Conservation (phyloP, 2,113 vertebrate species). For the Trematomus loennbergii region DNA sequence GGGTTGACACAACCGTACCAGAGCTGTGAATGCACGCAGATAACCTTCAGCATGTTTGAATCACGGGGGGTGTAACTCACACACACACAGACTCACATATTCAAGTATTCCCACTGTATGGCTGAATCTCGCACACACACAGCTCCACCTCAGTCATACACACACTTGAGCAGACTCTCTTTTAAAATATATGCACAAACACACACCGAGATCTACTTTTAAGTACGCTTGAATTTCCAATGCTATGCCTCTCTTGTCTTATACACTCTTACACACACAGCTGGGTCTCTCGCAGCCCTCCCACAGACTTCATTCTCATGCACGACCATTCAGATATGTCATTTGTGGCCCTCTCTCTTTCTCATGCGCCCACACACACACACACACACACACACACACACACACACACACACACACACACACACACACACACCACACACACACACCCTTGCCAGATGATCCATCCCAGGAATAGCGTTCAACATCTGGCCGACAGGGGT, state of each 20-base stretch:
- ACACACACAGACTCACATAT: background rate
- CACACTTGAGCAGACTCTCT: slow-evolving; percentile 13
- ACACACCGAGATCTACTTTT: slow-evolving; percentile 38
- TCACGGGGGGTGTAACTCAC: background rate
- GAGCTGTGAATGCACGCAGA: slow-evolving; percentile 16
- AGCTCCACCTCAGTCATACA: slow-evolving; percentile 8
- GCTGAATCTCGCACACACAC: slow-evolving; percentile 2
- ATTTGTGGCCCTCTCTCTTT: slow-evolving; percentile 27
- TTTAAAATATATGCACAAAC: slow-evolving; percentile 2
- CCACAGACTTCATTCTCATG: slow-evolving; percentile 59
- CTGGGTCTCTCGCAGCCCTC: slow-evolving; percentile 50
- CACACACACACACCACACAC: slow-evolving; percentile 8
- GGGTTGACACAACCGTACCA: slow-evolving; percentile 25
- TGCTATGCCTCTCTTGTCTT: slow-evolving; percentile 18
- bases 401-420: slow-evolving; percentile 21
- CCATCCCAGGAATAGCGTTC: slow-evolving; percentile 55
- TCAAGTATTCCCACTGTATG: slow-evolving; percentile 5
- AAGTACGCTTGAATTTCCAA: slow-evolving; percentile 51
- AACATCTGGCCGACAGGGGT: slow-evolving; percentile 68
- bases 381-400: slow-evolving; percentile 12
- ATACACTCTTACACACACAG: slow-evolving; percentile 24
- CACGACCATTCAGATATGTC: slow-evolving; percentile 43
- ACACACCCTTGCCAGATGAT: slow-evolving; percentile 41
- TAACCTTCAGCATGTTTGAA: slow-evolving; percentile 60
- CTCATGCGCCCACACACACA: background rate